phyloP scores from a whole-genome alignment of 1,140 invertebrate genomes.

The Ectropis grisescens region DNA sequence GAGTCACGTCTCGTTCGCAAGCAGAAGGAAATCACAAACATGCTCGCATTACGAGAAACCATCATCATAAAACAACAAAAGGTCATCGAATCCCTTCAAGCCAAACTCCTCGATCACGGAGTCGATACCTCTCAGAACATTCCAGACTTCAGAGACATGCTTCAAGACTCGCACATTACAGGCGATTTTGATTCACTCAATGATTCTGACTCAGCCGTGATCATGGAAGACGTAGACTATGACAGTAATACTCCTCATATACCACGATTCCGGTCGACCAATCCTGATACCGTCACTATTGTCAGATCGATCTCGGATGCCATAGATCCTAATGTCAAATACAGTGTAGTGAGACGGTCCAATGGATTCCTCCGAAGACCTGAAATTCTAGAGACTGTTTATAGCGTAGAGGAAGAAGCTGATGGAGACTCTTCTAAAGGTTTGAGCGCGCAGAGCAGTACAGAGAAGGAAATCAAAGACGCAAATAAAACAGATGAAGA shows the following conservation, averaged over 20 bases:
- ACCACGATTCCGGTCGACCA: slow-evolving; percentile 68
- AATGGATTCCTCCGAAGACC: slow-evolving; percentile 83
- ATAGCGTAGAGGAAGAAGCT: slow-evolving; percentile 86
- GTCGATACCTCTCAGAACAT: slow-evolving; percentile 71
- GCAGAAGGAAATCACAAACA: slow-evolving; percentile 85
- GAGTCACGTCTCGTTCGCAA: slow-evolving; percentile 87
- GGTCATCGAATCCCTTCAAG: slow-evolving; percentile 80
- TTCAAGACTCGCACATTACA: slow-evolving; percentile 68
- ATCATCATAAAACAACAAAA: slow-evolving; percentile 85
- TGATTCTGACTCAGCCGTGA: slow-evolving; percentile 88
- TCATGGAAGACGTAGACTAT: slow-evolving; percentile 80
- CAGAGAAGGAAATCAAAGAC: slow-evolving; percentile 66
- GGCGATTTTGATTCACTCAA: slow-evolving; percentile 80
- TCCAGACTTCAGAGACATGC: slow-evolving; percentile 70
- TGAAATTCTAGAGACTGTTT: slow-evolving; percentile 87
- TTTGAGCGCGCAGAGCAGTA: slow-evolving; percentile 67
- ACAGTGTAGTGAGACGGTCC: slow-evolving; percentile 76
- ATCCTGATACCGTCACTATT: slow-evolving; percentile 75
- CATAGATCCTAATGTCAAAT: slow-evolving; percentile 83
- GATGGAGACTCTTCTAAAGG: slow-evolving; percentile 76
- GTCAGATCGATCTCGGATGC: slow-evolving; percentile 85
- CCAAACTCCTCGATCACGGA: slow-evolving; percentile 77
- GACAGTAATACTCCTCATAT: slow-evolving; percentile 71
- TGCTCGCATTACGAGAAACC: slow-evolving; percentile 81
- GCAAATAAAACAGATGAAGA: slow-evolving; percentile 65